phyloP scores from a whole-genome alignment of 2,888 invertebrate genomes.

The Drosophila melanosoma region DNA sequence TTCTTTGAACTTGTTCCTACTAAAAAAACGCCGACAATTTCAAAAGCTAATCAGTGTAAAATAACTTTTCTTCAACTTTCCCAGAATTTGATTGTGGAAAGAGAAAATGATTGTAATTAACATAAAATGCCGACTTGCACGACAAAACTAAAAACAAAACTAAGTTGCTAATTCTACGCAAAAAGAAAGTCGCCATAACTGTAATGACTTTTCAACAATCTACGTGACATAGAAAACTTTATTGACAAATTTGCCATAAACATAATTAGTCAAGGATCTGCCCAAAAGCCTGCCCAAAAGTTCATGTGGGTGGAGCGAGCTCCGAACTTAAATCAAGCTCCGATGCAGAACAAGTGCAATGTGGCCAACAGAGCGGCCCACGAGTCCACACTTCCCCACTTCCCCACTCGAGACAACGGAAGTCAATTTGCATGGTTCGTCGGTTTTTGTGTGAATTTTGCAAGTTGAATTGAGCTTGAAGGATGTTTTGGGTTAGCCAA shows the following conservation, averaged over 20 bases:
- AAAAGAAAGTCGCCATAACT: constrained; percentile 17
- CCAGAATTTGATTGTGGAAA: constrained; percentile 10
- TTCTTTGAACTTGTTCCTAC: neutral
- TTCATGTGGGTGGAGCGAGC: constrained; percentile 28
- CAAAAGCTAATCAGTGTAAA: neutral
- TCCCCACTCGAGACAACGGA: constrained; percentile 42
- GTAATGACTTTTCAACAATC: constrained; percentile 58
- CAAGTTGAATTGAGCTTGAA: constrained; percentile 44
- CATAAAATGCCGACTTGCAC: constrained; percentile 8
- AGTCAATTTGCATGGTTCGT: constrained; percentile 58
- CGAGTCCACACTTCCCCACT: constrained; percentile 5
- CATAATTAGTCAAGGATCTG: constrained; percentile 56
- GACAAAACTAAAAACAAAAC: constrained; percentile 4
- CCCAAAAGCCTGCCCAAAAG: neutral
- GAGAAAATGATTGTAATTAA: constrained; percentile 30
- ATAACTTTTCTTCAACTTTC: neutral
- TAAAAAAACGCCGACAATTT: neutral
- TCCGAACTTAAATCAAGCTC: constrained; percentile 13
- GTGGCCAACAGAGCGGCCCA: constrained; percentile 20
- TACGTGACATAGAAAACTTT: constrained; percentile 64
- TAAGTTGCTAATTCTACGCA: constrained; percentile 4
- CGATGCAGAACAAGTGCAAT: constrained; percentile 59
- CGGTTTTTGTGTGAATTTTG: constrained; percentile 55
- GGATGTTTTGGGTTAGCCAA: constrained; percentile 35
- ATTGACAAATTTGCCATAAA: constrained; percentile 58